Conservation (phyloP, 2,113 vertebrate species). For the Ctenomys sociabilis region DNA sequence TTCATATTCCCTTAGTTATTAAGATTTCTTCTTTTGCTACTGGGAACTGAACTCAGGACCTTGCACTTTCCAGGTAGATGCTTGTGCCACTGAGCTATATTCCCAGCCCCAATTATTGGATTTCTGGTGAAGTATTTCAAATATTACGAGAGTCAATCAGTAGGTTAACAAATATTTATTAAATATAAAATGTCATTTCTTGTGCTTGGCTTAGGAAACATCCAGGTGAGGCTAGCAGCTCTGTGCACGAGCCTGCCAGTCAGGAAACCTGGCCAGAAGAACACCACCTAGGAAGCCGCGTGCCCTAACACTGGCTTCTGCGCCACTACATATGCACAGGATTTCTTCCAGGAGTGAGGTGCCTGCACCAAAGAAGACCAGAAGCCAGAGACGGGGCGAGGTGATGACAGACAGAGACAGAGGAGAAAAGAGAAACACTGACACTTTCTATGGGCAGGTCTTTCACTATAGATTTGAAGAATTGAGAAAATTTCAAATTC, state of each 20-base stretch:
- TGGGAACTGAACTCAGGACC: too few species aligned
- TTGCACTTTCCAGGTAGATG: too few species aligned
- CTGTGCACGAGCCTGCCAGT: neutral
- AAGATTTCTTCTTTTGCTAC: too few species aligned
- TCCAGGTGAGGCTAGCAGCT: neutral
- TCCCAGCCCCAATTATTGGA: too few species aligned
- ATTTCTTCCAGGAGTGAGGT: neutral
- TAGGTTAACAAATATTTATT: neutral
- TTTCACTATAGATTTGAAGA: too few species aligned
- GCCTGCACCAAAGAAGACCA: neutral
- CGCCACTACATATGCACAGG: accelerated
- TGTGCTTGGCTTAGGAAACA: neutral
- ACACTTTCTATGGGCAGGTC: accelerated
- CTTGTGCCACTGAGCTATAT: too few species aligned
- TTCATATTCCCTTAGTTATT: neutral
- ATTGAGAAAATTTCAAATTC: neutral
- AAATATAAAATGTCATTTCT: neutral
- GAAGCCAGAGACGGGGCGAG: neutral
- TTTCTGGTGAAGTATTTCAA: neutral
- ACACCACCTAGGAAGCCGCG: accelerated
- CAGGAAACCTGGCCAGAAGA: accelerated
- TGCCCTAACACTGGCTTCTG: neutral
- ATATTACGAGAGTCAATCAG: neutral
- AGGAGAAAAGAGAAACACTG: neutral
- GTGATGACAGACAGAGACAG: neutral